These are phyloP conservation scores for Laticauda laticaudata DNA, from an alignment of 2,113 vertebrate species.

Conservation along the genomic window DNA sequence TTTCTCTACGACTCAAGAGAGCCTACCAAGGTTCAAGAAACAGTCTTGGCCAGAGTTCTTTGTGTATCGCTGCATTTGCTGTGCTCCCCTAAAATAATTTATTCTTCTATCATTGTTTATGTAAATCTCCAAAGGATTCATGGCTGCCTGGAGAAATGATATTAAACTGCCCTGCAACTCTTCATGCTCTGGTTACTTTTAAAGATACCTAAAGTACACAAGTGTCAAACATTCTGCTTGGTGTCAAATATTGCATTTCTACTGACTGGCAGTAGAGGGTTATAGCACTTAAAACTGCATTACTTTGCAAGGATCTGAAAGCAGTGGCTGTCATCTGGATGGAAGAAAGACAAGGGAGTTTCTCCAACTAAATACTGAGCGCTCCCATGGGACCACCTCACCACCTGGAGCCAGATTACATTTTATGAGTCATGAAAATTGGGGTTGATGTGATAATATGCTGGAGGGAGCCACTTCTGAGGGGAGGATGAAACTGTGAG, in stretches of 20 bases:
- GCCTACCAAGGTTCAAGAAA: conserved; percentile 25
- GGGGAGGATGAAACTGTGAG: neutral
- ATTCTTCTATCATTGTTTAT: conserved; percentile 46
- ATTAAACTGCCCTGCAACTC: conserved; percentile 18
- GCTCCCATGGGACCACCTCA: neutral
- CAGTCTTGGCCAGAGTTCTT: conserved; percentile 43
- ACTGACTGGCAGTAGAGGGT: neutral
- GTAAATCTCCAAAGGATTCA: conserved; percentile 62
- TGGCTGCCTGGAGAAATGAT: conserved; percentile 34
- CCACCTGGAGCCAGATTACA: neutral
- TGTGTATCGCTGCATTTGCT: conserved; percentile 53
- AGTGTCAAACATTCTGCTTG: neutral
- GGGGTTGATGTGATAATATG: neutral
- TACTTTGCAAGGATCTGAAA: neutral
- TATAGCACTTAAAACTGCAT: neutral
- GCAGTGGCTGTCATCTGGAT: neutral
- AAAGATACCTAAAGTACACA: conserved; percentile 10
- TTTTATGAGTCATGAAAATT: neutral
- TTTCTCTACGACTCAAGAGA: conserved; percentile 30
- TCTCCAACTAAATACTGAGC: neutral
- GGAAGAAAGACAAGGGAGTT: too few relatives aligned
- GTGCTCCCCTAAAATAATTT: conserved; percentile 51
- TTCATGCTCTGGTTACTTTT: conserved; percentile 35
- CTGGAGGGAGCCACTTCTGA: neutral
- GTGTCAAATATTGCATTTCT: neutral